phyloP scores from a whole-genome alignment of 2,797 vertebrate species.

The Anisognathus igniventris region DNA sequence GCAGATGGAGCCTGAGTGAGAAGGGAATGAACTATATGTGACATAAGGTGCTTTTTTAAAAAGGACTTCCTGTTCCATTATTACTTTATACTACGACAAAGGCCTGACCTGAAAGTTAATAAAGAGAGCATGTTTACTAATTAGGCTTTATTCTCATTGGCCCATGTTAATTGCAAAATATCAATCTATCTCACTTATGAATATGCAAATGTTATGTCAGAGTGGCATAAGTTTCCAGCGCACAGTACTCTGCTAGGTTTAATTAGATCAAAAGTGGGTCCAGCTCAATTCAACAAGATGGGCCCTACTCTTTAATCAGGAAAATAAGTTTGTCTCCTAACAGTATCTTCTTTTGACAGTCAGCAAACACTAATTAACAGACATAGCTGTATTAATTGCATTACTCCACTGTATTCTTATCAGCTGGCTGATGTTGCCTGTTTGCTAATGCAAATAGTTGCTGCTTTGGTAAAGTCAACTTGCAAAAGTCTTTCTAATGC shows the following conservation, averaged over 20 bases:
- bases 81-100: slow-evolving; percentile 70
- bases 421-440: slow-evolving; percentile 71
- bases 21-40: slow-evolving; percentile 44
- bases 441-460: slow-evolving; percentile 75
- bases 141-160: slow-evolving; percentile 76
- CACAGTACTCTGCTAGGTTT: slow-evolving; percentile 66
- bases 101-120: slow-evolving; percentile 77
- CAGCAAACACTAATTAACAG: slow-evolving; percentile 80
- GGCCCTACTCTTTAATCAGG: slow-evolving; percentile 75
- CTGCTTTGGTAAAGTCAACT: slow-evolving; percentile 71
- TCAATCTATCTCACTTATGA: slow-evolving; percentile 75
- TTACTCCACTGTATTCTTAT: slow-evolving; percentile 73
- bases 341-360: slow-evolving; percentile 76
- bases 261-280: slow-evolving; percentile 79
- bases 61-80: slow-evolving; percentile 59
- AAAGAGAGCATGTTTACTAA: slow-evolving; percentile 78
- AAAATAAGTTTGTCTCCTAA: slow-evolving; percentile 76
- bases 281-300: slow-evolving; percentile 69
- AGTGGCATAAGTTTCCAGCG: slow-evolving; percentile 68
- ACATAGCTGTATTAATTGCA: slow-evolving; percentile 81
- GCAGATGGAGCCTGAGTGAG: slow-evolving; percentile 39
- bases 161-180: slow-evolving; percentile 79
- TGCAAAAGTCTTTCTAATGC: slow-evolving; percentile 72
- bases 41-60: slow-evolving; percentile 47
- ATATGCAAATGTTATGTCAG: slow-evolving; percentile 78